Evolutionary conservation across 37 sponge, comb jelly and placozoan genomes (phyloP).

Genomic region (Oscarella lobularis): DNA sequence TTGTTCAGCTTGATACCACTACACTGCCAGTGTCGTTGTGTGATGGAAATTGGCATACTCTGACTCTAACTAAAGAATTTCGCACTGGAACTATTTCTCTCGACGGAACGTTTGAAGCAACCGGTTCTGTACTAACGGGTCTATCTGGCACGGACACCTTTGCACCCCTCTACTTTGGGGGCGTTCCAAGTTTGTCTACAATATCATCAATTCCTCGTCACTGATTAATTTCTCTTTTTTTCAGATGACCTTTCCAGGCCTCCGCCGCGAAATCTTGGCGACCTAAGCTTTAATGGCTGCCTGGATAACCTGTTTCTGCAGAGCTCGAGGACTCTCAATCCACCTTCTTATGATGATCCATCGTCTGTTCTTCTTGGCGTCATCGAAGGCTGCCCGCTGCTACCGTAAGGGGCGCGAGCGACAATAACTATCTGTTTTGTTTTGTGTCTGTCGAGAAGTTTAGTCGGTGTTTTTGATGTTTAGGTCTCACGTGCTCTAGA

Average conservation of each 20-base stretch:
- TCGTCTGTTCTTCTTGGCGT: not conserved
- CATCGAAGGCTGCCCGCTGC: not conserved
- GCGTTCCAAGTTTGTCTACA: not conserved
- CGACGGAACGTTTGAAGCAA: not conserved
- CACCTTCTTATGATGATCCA: not conserved
- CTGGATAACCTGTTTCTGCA: not conserved
- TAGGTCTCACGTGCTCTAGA: too few relatives aligned
- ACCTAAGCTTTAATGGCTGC: not conserved
- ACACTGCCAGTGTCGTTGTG: too few relatives aligned
- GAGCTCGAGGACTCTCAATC: not conserved
- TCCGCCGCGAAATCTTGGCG: too few relatives aligned
- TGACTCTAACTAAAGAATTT: not conserved
- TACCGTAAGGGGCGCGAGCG: too few relatives aligned
- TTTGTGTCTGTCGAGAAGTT: too few relatives aligned
- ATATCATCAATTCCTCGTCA: not conserved
- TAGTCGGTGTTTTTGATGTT: too few relatives aligned
- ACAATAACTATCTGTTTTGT: too few relatives aligned
- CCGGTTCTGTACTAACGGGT: not conserved
- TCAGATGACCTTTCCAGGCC: too few relatives aligned
- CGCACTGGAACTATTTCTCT: not conserved
- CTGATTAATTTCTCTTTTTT: too few relatives aligned
- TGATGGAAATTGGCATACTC: not conserved
- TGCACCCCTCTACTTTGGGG: not conserved
- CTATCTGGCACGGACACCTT: not conserved
- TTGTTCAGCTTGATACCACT: not conserved